Evolutionary conservation across 2,797 vertebrate genomes (phyloP), one percentile per base, ranked within the genome.

Genomic region (Hydrophis major): DNA sequence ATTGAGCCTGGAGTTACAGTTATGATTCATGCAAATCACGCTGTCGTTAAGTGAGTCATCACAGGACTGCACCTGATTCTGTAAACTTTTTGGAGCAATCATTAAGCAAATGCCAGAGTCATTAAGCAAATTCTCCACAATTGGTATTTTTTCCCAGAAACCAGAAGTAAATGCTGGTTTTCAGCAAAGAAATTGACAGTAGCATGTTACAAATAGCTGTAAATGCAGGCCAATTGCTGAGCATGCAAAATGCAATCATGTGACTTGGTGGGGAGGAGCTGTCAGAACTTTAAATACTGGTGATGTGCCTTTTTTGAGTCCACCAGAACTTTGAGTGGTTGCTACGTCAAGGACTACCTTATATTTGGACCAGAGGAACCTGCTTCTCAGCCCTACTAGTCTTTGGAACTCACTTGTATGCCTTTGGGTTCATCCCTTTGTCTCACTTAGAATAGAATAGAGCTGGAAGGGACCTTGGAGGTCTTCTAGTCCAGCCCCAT

Each of bases 71-170:
- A 63, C 27, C 61, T n/a, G 61, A 28, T 63, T 28, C 13, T 28
- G 12, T 63, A 28, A 63, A 27, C 12, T 63, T n/a, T 63, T 63
- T 4, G 27, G 61, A 28, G 1, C 61, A 63, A 63, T n/a, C 61
- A 63, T 63, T 28, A 28, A 63, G 27, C 61, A n/a, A 63, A n/a
- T 28, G 61, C 11, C 12, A 63, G 0, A 12, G 61, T 4, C 61
- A 63, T 63, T 63, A 28, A 63, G 27, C 61, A 63, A 63, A 27
- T 12, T 28, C 61, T 28, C 3, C 27, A 28, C 20, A 66, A 66
- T 4, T 4, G 1, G 4, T 12, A 63, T 2, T 66, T n/a, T 4
- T 2, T 25, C 27, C 27, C 1, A 0, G 27, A n/a, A 66, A 66
- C 12, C 27, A 66, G 61, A 66, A 13, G 4, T 63, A 63, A 63